Percentiles rank a stretch among this genome's conserved stretches.
Evolutionary conservation across 2,113 vertebrate species (phyloP).

Genomic region (Ceyx melanurus): DNA sequence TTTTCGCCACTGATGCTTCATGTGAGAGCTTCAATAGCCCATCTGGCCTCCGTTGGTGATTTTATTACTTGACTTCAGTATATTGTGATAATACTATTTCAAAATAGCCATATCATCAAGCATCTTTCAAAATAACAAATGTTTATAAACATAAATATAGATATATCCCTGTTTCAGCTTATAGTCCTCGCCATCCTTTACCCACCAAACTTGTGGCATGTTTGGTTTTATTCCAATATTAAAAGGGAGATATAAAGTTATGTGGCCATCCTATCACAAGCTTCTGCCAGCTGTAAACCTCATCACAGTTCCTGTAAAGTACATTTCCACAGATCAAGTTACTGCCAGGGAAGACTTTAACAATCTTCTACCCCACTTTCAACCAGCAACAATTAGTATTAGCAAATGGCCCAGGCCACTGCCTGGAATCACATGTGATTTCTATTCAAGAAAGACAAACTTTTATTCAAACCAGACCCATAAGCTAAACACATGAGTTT

Average conservation of each 20-base stretch:
- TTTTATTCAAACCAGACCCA: conserved; percentile 82
- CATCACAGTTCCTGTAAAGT: conserved; percentile 79
- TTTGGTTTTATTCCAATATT: conserved; percentile 43
- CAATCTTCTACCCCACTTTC: conserved; percentile 77
- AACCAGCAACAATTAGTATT: conserved; percentile 83
- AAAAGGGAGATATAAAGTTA: conserved; percentile 55
- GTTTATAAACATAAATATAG: conserved; percentile 23
- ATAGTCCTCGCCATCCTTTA: not conserved
- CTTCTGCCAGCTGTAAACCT: conserved; percentile 78
- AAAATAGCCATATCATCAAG: conserved; percentile 56
- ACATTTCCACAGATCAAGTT: conserved; percentile 80
- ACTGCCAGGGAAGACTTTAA: conserved; percentile 81
- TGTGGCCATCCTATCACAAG: conserved; percentile 61
- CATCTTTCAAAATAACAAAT: conserved; percentile 41
- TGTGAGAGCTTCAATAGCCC: conserved; percentile 51
- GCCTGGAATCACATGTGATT: conserved; percentile 81
- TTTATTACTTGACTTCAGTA: conserved; percentile 63
- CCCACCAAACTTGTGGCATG: conserved; percentile 33
- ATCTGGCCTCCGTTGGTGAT: conserved; percentile 66
- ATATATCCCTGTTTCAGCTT: not conserved
- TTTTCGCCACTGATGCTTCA: not conserved
- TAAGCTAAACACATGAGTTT: conserved; percentile 75
- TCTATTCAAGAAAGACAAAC: conserved; percentile 79
- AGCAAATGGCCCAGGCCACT: conserved; percentile 80
- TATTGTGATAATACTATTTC: conserved; percentile 63